Base-by-base conservation (phyloP, 2,797 vertebrate genomes). In the Octomys mimax region DNA sequence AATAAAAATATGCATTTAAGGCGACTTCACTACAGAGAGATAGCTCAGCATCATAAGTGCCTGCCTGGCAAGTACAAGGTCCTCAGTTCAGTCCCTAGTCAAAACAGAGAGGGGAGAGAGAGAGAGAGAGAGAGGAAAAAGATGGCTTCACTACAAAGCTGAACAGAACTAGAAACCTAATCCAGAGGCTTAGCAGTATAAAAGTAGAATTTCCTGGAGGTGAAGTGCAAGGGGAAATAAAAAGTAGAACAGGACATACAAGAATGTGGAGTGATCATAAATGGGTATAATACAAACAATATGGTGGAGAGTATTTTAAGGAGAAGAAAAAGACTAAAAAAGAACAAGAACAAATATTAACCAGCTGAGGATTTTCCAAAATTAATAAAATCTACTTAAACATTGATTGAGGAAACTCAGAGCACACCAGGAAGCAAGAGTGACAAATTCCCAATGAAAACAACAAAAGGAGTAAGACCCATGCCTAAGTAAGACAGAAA, bases 91-190 rank as follows among this genome's bases (percentile, higher is more conserved):
- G 5, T 18, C 14, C 54, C 14, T 14, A 57, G 54, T 57, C 54
- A 57, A 57, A 57, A 49, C 49, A 49, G 49, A 57, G 16, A 57
- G 4, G 3, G 14, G 49, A 54, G 14, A 54, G 52, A 54, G 52
- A 54, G 3, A 14, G 52, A 13, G 14, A 16, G 52, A 54, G 14
- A 54, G 13, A 52, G 14, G 54, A 57, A 5, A 57, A 79, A 62
- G n/a, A 62, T 2, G 52, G 0, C 9, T 16, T 79, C 5, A 42
- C n/a, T 49, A 26, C 19, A n/a, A 59, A 13, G 36, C 0, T 31
- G 4, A 19, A 28, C 10, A 46, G 16, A 92, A 2, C 13, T 31
- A 2, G 39, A 12, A 22, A 79, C 26, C 73, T 14, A 94, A 88
- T 52, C 8, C 33, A 12, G 26, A 11, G 61, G 0, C 10, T n/a